phyloP scores from a whole-genome alignment of 1,140 invertebrate genomes.

The Sitophilus oryzae region DNA sequence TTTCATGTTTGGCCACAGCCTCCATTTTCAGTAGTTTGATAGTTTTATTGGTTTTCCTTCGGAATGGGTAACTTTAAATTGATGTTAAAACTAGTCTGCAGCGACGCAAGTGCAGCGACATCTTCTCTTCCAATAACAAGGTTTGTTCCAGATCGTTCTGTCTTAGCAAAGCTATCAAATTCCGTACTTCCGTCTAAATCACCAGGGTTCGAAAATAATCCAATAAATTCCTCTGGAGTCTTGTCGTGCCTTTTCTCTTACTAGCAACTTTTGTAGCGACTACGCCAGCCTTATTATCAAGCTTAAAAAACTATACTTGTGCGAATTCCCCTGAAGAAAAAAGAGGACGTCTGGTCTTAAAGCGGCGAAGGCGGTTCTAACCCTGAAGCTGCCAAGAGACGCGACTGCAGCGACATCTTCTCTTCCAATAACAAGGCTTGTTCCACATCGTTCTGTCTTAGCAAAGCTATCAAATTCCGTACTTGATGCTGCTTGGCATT shows the following conservation, averaged over 20 bases:
- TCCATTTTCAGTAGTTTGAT: too few species aligned
- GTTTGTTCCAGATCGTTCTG: constrained; percentile 85
- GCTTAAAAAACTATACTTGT: constrained; percentile 79
- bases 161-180: constrained; percentile 69
- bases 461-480: constrained; percentile 64
- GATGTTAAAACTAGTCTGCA: too few species aligned
- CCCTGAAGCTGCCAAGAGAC: constrained; percentile 62
- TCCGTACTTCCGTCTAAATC: constrained; percentile 68
- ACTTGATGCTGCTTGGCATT: constrained; percentile 68
- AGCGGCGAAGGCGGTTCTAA: constrained; percentile 50
- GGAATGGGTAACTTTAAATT: too few species aligned
- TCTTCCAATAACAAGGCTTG: constrained; percentile 81
- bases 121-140: constrained; percentile 79
- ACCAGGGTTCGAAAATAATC: constrained; percentile 84
- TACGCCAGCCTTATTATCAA: constrained; percentile 82
- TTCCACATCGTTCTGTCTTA: constrained; percentile 81
- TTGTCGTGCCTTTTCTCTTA: constrained; percentile 86
- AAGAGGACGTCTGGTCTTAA: constrained; percentile 82
- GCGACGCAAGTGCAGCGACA: constrained; percentile 72
- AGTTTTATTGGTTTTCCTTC: too few species aligned
- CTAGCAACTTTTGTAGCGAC: constrained; percentile 83
- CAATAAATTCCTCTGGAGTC: constrained; percentile 84
- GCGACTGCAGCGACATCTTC: constrained; percentile 77
- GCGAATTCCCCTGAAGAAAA: constrained; percentile 81
- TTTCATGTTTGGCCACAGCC: too few species aligned